Evolutionary conservation across 1,140 invertebrate genomes (phyloP), one percentile per base, ranked within the genome.

Genomic region (Meloidogyne exigua): DNA sequence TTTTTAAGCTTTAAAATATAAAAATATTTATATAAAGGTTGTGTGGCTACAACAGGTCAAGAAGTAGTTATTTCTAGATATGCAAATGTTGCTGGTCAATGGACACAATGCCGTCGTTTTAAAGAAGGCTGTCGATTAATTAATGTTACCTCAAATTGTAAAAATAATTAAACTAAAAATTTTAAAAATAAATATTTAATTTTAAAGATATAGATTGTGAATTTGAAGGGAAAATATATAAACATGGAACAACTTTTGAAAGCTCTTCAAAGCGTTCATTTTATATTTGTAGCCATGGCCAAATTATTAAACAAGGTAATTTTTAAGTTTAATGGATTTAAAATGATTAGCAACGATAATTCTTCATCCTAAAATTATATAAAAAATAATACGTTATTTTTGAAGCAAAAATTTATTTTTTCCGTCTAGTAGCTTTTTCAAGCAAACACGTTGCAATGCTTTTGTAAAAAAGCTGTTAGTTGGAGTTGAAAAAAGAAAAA

Each of bases 61-160:
- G 81, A 81, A 32, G 15, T 81, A 15, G 76, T 57, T 13, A 68
- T 83, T 21, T 63, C 75, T 13, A 28, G 62, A 11, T 81, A 83
- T 72, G 67, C 77, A 25, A 78, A 83, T 36, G 72, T 81, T 39
- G 65, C 39, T n/a, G 73, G 79, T 25, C 80, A 81, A 42, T 81
- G 80, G 80, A 83, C 78, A 18, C 80, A 81, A 68, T 81, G 80
- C 63, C 79, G 80, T 0, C 57, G 72, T n/a, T 80, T 70, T 64
- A 42, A 49, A 23, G 80, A 81, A 69, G 82, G 79, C 11, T 81
- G 80, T 76, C 42, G 82, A n/a, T 62, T 81, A 49, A 81, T 81
- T 18, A 81, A 81, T 69, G 80, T 81, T 18, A 80, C 82, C 23
- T 65, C 63, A 26, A 79, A 81, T 69, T 81, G 80, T 81, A 42